phyloP scores from a whole-genome alignment of 30 jellyfish, hydroid and myxozoan genomes.

The Aurelia aurita complex sp. Pacific region DNA sequence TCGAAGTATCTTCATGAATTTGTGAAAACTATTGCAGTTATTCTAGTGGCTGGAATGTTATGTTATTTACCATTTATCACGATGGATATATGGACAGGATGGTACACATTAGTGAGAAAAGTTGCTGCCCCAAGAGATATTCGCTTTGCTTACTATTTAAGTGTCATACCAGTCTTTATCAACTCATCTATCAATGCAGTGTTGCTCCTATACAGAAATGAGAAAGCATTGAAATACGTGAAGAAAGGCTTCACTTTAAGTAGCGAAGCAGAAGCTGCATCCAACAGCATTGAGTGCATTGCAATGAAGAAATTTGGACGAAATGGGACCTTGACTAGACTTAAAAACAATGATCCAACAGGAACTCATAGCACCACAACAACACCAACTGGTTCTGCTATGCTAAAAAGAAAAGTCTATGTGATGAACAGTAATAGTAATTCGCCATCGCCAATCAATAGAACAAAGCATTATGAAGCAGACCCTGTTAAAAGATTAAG shows the following conservation, averaged over 20 bases:
- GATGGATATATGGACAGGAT: conserved; percentile 56
- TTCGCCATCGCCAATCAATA: too few relatives aligned
- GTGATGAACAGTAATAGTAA: background rate
- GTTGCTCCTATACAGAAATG: conserved; percentile 33
- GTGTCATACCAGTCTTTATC: conserved; percentile 12
- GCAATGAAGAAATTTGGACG: conserved; percentile 8
- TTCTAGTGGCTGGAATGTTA: conserved; percentile 28
- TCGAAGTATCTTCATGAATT: conserved; percentile 28
- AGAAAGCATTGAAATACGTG: conserved; percentile 15
- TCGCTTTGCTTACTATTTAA: conserved; percentile 31
- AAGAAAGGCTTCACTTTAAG: background rate
- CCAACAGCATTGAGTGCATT: background rate
- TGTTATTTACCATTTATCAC: conserved; percentile 39
- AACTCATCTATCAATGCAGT: conserved; percentile 14
- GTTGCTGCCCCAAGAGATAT: conserved; percentile 36
- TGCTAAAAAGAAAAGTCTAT: background rate
- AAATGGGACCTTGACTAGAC: background rate
- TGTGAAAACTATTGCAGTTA: conserved; percentile 32
- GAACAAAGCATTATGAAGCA: too few relatives aligned
- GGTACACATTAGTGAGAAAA: conserved; percentile 36
- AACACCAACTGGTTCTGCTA: background rate
- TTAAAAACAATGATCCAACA: background rate
- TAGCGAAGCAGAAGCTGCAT: background rate
- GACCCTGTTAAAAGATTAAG: too few relatives aligned
- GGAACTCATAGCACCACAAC: background rate